Base-by-base conservation (phyloP, 2,113 vertebrate genomes). In the Gyps fulvus region DNA sequence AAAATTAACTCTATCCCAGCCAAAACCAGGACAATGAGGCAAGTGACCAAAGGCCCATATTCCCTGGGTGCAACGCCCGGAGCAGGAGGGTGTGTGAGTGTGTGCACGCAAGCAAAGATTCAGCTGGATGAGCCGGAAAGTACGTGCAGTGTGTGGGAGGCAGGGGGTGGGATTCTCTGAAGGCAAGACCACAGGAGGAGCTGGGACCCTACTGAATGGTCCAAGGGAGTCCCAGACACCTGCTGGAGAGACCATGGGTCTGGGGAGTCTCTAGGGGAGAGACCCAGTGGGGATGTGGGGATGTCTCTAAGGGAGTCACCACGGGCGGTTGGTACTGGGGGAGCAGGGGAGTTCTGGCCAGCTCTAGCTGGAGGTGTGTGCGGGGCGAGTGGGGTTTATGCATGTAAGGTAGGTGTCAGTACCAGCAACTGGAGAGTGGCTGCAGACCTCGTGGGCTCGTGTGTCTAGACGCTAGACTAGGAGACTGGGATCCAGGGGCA, bases 61-160 rank as follows among this genome's bases (percentile, higher is more conserved):
- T 78, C n/a, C 80, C 20, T 54, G 27, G 16, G 34, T 45, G 27
- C 43, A 67, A 52, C 0, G 2, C 22, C 58, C 2, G 4, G 31
- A 57, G 55, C 21, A 76, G 29, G 47, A 16, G 6, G 4, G 9
- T 4, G 7, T 52, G 32, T 11, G 22, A 23, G 29, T 1, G 2
- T 5, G 12, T 36, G 23, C n/a, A 9, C 22, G n/a, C 0, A 2
- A 55, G 47, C 17, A 49, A 36, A 82, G n/a, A 36, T 34, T 5
- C 31, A 57, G 25, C 21, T 2, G 7, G 10, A 55, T 42, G n/a
- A 69, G 21, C 47, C 1, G 3, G 49, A 0, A 1, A 18, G 15
- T 42, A 38, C 1, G 2, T 27, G 31, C 0, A 1, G 29, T 43
- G 32, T 14, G 13, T 47, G 69, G 40, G 17, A 55, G 26, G 21